phyloP scores from a whole-genome alignment of 2,888 invertebrate genomes.

The Pseudococcus jackbeardsleyi region DNA sequence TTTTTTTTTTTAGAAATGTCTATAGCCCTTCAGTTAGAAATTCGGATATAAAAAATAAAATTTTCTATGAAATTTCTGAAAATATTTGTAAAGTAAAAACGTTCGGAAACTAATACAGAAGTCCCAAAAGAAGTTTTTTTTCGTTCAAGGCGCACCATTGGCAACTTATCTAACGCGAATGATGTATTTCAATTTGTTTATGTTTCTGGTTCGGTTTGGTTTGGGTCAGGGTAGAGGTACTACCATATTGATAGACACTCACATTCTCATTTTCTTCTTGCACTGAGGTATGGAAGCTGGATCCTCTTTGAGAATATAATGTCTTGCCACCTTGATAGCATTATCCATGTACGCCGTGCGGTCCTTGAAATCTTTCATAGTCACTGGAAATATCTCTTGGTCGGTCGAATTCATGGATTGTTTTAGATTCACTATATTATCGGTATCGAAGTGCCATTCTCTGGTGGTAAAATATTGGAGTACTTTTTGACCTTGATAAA shows the following conservation, averaged over 20 bases:
- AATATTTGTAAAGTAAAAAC: too few species aligned
- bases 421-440: slow-evolving; percentile 76
- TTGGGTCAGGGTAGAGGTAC: not conserved
- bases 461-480: slow-evolving; percentile 92
- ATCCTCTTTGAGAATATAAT: slow-evolving; percentile 89
- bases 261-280: slow-evolving; percentile 82
- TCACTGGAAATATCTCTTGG: slow-evolving; percentile 74
- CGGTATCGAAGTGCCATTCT: slow-evolving; percentile 86
- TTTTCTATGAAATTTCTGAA: too few species aligned
- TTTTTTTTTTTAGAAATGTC: too few species aligned
- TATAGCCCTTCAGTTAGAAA: too few species aligned
- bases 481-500: slow-evolving; percentile 82
- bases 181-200: not conserved
- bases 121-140: not conserved
- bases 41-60: too few species aligned
- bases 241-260: slow-evolving; percentile 70
- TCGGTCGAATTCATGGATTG: slow-evolving; percentile 75
- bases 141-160: not conserved
- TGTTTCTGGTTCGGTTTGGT: too few species aligned
- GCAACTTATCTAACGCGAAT: not conserved
- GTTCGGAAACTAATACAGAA: too few species aligned
- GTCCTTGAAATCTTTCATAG: slow-evolving; percentile 74
- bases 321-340: slow-evolving; percentile 85
- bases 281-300: slow-evolving; percentile 82
- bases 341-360: slow-evolving; percentile 81